Base-by-base conservation (phyloP, 2,113 vertebrate genomes). In the Hippocampus comes region DNA sequence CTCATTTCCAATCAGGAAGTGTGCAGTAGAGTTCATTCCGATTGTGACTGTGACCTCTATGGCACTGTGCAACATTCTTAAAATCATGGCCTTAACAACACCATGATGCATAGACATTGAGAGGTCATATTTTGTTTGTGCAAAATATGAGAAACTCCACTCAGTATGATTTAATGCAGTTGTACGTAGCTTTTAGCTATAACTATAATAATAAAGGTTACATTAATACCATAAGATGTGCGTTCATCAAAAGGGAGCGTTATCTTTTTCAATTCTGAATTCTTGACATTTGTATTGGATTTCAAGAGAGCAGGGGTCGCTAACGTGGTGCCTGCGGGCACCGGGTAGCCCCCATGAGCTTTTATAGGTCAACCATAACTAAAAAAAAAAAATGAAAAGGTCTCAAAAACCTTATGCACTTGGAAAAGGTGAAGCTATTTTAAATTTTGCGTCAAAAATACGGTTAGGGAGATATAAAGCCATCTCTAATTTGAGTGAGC, bases 1-100 rank as follows among this genome's bases (percentile, higher is more conserved):
- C 64, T 49, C 64, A 66, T 66, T 66, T 18, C 3, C 64, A 15
- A 7, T 27, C 43, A 48, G 64, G 64, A 66, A 66, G 23, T 66
- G 2, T 48, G 14, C 64, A 25, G 7, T 48, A 0, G 41, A 8
- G 20, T 1, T 23, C 5, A 18, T n/a, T 48, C 42, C 34, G 34
- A 12, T 9, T 25, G 14, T 66, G 43, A 48, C 20, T 20, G 5
- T 61, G 15, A 61, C 15, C 27, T 27, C 23, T 12, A 11, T 59
- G 5, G 5, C 56, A 25, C 9, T 4, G 10, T 11, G 9, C 53
- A 11, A 23, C 21, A 56, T 56, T 56, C 53, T 56, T 56, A n/a
- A 56, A 23, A n/a, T 23, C 53, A 56, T n/a, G 9, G 51, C 20
- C 21, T 55, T 55, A 21, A 17, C 6, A 61, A 23, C 27, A 23